Evolutionary conservation across 2,888 invertebrate genomes (phyloP).

Genomic region (Synergus japonicus): DNA sequence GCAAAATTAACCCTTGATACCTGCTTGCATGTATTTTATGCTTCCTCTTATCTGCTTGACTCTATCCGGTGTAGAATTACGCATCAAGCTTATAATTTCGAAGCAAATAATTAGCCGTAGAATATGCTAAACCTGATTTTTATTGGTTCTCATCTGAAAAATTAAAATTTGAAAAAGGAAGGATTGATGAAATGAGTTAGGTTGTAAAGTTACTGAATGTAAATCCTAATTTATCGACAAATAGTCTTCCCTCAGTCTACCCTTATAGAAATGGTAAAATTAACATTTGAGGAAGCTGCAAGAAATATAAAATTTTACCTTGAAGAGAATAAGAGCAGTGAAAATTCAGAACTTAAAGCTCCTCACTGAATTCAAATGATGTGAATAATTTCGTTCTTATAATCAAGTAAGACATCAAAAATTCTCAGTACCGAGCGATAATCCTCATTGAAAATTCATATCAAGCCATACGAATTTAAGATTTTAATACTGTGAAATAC

Average conservation of each 20-base stretch:
- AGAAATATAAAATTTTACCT: background rate
- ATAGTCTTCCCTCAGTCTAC: background rate
- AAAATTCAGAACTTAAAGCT: background rate
- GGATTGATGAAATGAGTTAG: too few relatives aligned
- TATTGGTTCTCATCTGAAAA: too few relatives aligned
- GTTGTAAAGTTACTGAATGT: too few relatives aligned
- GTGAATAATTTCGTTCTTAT: background rate
- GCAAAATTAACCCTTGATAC: constrained; percentile 65
- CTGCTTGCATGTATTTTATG: constrained; percentile 53
- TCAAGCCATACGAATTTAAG: background rate
- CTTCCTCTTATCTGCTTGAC: constrained; percentile 7
- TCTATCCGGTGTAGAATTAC: background rate
- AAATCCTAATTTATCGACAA: background rate
- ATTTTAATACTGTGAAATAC: constrained; percentile 2
- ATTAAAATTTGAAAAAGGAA: too few relatives aligned
- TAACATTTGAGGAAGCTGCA: background rate
- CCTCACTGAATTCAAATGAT: background rate
- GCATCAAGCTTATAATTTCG: background rate
- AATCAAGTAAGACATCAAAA: background rate
- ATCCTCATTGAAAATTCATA: constrained; percentile 8
- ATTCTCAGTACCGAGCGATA: background rate
- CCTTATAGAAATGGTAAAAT: background rate
- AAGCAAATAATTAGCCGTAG: too few relatives aligned
- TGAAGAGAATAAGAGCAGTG: background rate
- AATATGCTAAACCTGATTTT: too few relatives aligned